A percentile compares a stretch with the other conserved stretches of the same genome.
phyloP scores from a whole-genome alignment of 2,888 invertebrate genomes.

The Hyposoter dolosus region DNA sequence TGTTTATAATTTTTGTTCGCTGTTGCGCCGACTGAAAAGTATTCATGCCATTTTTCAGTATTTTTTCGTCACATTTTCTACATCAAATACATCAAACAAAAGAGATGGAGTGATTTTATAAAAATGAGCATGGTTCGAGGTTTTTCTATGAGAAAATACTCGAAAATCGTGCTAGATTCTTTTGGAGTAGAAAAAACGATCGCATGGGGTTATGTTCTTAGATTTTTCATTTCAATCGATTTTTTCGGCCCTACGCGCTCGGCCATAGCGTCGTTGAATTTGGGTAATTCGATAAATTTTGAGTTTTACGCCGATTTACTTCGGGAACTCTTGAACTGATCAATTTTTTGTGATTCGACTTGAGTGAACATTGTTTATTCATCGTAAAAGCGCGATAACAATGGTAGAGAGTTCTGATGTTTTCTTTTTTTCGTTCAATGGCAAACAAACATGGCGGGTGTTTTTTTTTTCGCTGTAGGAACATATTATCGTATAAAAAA shows the following conservation, averaged over 20 bases:
- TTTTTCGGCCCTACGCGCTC: not conserved
- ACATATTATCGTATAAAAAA: not conserved
- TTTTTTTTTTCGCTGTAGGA: slow-evolving; percentile 2
- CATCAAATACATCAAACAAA: not conserved
- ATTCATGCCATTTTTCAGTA: slow-evolving; percentile 56
- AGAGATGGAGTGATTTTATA: not conserved
- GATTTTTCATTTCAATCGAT: not conserved
- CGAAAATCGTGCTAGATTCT: not conserved
- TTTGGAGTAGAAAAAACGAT: not conserved
- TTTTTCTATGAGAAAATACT: not conserved
- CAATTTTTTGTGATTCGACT: not conserved
- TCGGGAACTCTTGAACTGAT: not conserved
- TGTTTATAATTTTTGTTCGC: slow-evolving; percentile 56
- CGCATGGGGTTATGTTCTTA: not conserved
- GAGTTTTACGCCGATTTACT: not conserved
- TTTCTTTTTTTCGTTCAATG: slow-evolving; percentile 6
- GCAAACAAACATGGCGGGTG: slow-evolving; percentile 18
- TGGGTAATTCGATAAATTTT: not conserved
- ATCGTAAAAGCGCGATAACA: not conserved
- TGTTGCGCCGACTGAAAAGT: slow-evolving; percentile 59
- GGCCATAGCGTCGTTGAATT: not conserved
- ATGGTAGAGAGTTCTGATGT: not conserved
- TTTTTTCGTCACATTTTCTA: not conserved
- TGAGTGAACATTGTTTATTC: not conserved
- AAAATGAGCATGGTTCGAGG: not conserved